Evolutionary conservation across 1,140 invertebrate genomes (phyloP).

Genomic region (Patella vulgata): DNA sequence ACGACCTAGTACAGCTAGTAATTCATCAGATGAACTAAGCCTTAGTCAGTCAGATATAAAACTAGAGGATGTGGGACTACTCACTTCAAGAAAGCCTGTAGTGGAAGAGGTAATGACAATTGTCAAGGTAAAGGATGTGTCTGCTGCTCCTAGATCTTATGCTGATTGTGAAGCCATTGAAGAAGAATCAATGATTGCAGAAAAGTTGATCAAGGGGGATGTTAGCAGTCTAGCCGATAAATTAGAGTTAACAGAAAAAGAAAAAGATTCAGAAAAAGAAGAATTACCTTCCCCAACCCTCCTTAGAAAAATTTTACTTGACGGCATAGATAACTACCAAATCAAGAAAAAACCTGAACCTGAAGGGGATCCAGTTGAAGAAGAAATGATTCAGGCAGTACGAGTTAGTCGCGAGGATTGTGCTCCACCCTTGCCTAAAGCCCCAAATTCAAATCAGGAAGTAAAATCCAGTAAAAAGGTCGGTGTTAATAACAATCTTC

Average conservation of each 20-base stretch:
- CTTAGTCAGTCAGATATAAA: background rate
- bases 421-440: background rate
- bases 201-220: constrained; percentile 25
- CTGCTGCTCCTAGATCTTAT: background rate
- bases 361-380: constrained; percentile 25
- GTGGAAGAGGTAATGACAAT: constrained; percentile 22
- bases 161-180: constrained; percentile 14
- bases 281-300: background rate
- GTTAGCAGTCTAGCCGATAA: constrained; percentile 20
- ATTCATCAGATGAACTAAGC: background rate
- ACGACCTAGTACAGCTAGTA: constrained; percentile 30
- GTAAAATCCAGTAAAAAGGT: background rate
- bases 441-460: background rate
- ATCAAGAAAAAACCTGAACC: constrained; percentile 7
- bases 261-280: constrained; percentile 2
- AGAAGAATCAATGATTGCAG: constrained; percentile 34
- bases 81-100: too few species aligned
- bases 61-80: background rate
- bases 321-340: background rate
- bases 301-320: background rate
- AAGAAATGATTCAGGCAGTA: constrained; percentile 32
- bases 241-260: constrained; percentile 23
- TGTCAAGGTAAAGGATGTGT: constrained; percentile 2
- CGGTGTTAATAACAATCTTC: too few species aligned
- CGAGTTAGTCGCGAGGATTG: constrained; percentile 16